phyloP scores from a whole-genome alignment of 2,888 invertebrate genomes.

The Anticlea derivata region DNA sequence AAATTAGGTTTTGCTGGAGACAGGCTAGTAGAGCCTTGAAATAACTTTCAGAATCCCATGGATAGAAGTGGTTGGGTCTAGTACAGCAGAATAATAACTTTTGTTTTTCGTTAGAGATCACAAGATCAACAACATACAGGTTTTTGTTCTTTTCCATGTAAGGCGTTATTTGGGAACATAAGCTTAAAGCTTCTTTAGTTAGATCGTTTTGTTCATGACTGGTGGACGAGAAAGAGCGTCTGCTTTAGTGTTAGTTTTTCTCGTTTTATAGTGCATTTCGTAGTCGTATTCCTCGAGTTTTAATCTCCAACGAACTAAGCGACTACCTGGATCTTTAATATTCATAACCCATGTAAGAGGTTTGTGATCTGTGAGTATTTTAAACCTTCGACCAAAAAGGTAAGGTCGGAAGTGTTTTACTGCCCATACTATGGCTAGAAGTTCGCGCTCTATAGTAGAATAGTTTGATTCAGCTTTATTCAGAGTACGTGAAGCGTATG shows the following conservation, averaged over 20 bases:
- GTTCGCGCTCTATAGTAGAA: constrained; percentile 18
- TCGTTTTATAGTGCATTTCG: not conserved
- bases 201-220: constrained; percentile 30
- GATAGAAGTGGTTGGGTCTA: constrained; percentile 36
- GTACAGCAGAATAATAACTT: constrained; percentile 32
- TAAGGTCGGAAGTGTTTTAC: constrained; percentile 25
- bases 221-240: too few species aligned
- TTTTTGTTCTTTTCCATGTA: constrained; percentile 36
- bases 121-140: constrained; percentile 38
- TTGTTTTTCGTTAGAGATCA: constrained; percentile 41
- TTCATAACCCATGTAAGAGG: constrained; percentile 17
- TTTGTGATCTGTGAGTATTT: constrained; percentile 25
- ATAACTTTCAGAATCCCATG: constrained; percentile 46
- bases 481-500: constrained; percentile 18
- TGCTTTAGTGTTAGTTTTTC: not conserved
- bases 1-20: constrained; percentile 34
- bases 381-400: constrained; percentile 23
- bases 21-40: constrained; percentile 43
- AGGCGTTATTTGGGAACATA: constrained; percentile 36
- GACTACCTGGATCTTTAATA: constrained; percentile 5
- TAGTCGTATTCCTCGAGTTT: constrained; percentile 3
- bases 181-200: constrained; percentile 37
- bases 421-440: constrained; percentile 22
- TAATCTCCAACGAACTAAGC: not conserved
- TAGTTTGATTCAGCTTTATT: constrained; percentile 27